Percentiles rank a stretch among this genome's conserved stretches.
These are phyloP conservation scores for Orientallactaga sibirica DNA, from an alignment of 2,797 vertebrate genomes.

Conservation along the genomic window DNA sequence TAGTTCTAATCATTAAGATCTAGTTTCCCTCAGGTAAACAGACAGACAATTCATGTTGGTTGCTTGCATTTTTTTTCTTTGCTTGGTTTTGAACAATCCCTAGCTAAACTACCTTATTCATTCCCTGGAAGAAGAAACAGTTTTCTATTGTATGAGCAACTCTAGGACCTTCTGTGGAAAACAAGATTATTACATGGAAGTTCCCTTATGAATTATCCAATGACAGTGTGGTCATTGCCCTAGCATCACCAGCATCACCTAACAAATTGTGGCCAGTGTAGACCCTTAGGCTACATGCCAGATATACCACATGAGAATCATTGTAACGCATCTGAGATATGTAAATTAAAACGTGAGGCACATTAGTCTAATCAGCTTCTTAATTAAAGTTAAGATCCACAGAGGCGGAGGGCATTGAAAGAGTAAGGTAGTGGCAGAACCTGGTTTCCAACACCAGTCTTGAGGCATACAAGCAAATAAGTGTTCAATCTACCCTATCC, in stretches of 20 bases:
- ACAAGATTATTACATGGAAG: neutral
- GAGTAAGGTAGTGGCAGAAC: slow-evolving; percentile 19
- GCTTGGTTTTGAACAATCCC: neutral
- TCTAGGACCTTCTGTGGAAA: neutral
- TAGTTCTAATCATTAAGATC: neutral
- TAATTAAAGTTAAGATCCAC: slow-evolving; percentile 25
- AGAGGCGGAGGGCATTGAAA: neutral
- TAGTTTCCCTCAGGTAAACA: neutral
- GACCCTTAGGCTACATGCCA: neutral
- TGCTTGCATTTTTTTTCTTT: neutral
- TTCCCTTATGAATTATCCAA: neutral
- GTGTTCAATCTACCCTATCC: neutral
- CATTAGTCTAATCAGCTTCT: neutral
- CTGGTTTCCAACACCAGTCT: neutral
- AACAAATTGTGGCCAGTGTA: neutral
- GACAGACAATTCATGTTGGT: neutral
- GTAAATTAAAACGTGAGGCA: neutral
- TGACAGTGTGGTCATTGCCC: neutral
- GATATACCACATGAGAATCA: neutral
- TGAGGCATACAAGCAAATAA: neutral
- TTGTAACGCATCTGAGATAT: neutral
- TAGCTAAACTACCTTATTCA: neutral
- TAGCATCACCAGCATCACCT: neutral
- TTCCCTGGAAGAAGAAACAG: neutral
- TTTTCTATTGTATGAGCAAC: neutral